Conservation (phyloP, 2,113 vertebrate species). For the Gnathochromis pfefferi region DNA sequence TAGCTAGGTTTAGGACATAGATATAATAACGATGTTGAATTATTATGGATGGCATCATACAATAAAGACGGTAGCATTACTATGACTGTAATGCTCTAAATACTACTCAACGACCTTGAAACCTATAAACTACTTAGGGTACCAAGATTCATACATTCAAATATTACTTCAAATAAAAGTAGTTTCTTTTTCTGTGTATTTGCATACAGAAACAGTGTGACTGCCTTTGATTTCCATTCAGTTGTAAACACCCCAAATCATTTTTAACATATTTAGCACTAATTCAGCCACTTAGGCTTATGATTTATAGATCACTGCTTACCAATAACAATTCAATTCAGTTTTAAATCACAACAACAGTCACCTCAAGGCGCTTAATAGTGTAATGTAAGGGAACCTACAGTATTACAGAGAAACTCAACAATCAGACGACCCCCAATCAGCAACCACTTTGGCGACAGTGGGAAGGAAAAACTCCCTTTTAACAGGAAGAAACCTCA, state of each 20-base stretch:
- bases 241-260: background rate
- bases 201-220: background rate
- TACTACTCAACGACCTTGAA: rapidly evolving
- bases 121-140: background rate
- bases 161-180: background rate
- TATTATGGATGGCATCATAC: background rate
- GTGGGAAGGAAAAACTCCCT: background rate
- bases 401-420: background rate
- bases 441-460: rapidly evolving
- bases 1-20: background rate
- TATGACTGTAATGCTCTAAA: background rate
- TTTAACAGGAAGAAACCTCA: background rate
- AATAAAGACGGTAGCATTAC: background rate
- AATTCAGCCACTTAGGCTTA: background rate
- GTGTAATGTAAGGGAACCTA: background rate
- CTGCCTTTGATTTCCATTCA: background rate
- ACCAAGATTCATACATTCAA: background rate
- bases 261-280: background rate
- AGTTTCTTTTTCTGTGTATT: background rate
- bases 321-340: background rate
- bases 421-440: background rate
- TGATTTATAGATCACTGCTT: background rate
- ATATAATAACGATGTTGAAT: background rate
- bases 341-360: background rate
- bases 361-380: background rate